Evolutionary conservation across 2,113 vertebrate species (phyloP), one percentile per base, ranked within the genome.

Genomic region (Sturnira hondurensis): DNA sequence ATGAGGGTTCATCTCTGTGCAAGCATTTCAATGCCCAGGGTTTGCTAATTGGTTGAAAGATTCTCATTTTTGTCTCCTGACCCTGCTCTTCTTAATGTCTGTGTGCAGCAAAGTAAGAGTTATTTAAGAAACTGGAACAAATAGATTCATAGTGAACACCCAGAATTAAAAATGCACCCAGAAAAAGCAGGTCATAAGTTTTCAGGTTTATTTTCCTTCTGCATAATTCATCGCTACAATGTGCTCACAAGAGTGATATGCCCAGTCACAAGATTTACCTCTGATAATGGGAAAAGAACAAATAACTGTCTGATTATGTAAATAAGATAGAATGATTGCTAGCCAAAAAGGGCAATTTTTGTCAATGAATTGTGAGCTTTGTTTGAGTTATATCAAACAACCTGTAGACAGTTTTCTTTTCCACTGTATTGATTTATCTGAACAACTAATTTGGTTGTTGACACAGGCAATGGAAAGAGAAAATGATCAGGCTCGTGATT

Each of bases 1-100:
- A 50, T 89, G 81, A 95, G 4, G 36, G 4, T 86, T 96, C 91
- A 65, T 89, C 45, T 93, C 67, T 86, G 38, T 74, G 36, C 3
- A 94, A 91, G 22, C 7, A 97, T 95, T 96, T 31, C 33, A 95
- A 91, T 94, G 26, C 28, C 52, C 65, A 33, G 5, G 31, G 4
- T 2, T 41, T 76, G 1, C 28, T n/a, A 10, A 85, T 84, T 84
- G 89, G 67, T 85, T 95, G 26, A 0, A 14, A 82, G 38, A n/a
- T 31, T 96, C 84, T 24, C 43, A 43, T 2, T 16, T 36, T 15
- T 7, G 65, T 38, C 54, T 96, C 54, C 70, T 26, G 52, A 77
- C 33, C 22, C 56, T 89, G 38, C 14, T 24, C 8, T 6, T 54
- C 56, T 4, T 52, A 68, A 93, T 96, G 95, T 95, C 41, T 50